Evolutionary conservation across 2,113 vertebrate species (phyloP).

Genomic region (Aegotheles bennettii): DNA sequence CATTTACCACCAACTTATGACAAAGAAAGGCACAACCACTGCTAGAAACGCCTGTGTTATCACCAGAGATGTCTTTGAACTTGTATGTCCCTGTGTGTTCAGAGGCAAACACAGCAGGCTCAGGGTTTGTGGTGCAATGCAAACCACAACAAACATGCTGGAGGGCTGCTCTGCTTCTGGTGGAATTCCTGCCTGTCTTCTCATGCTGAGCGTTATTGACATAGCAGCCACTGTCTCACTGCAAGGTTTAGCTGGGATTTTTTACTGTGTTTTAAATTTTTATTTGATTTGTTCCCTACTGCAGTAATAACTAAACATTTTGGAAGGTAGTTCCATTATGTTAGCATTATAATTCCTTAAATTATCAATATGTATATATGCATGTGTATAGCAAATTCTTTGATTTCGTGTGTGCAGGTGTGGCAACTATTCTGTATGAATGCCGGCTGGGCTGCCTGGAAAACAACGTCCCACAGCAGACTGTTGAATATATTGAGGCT

Average conservation of each 20-base stretch:
- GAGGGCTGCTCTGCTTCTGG: background rate
- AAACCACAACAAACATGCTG: background rate
- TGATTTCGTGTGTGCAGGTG: conserved; percentile 66
- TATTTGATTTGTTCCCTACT: background rate
- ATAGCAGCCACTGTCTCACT: background rate
- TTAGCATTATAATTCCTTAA: background rate
- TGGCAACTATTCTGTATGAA: conserved; percentile 88
- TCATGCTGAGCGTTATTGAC: background rate
- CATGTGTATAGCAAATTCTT: background rate
- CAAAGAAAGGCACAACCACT: background rate
- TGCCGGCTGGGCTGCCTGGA: conserved; percentile 86
- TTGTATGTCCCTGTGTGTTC: background rate
- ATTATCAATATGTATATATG: background rate
- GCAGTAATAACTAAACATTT: background rate
- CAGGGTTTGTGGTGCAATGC: background rate
- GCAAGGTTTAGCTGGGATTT: background rate
- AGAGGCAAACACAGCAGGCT: background rate
- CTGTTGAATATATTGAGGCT: conserved; percentile 85
- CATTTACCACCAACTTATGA: background rate
- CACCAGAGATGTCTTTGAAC: background rate
- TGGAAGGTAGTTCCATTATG: background rate
- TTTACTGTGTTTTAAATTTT: background rate
- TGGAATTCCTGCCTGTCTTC: background rate
- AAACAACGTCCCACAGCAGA: conserved; percentile 77
- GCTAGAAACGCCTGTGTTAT: background rate